These are phyloP conservation scores for Taurulus bubalis DNA, from an alignment of 2,113 vertebrate genomes.

Conservation along the genomic window DNA sequence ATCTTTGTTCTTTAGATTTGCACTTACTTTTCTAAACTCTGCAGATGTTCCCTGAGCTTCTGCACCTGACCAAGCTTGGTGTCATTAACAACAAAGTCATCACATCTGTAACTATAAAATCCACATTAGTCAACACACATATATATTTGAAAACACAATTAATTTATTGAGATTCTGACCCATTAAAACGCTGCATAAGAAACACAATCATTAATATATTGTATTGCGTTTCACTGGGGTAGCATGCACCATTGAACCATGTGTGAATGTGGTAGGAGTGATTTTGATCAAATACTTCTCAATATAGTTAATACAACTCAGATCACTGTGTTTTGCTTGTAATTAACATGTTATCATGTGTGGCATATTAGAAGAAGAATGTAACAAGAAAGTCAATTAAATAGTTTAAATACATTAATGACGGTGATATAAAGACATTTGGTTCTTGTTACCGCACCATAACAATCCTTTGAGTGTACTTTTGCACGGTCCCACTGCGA, in stretches of 20 bases:
- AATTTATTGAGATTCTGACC: neutral
- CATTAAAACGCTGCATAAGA: neutral
- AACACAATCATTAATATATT: neutral
- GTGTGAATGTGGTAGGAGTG: neutral
- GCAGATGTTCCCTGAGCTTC: constrained; percentile 96
- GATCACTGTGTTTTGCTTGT: neutral
- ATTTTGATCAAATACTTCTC: neutral
- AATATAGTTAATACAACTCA: neutral
- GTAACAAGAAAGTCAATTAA: neutral
- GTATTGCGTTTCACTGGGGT: neutral
- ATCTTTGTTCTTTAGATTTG: neutral
- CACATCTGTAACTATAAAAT: constrained; percentile 94
- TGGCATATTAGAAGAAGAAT: neutral
- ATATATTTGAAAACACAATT: neutral
- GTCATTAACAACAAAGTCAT: constrained; percentile 98
- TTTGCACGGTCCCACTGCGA: neutral
- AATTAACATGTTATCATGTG: constrained; percentile 8
- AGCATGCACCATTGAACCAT: neutral
- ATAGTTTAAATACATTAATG: neutral
- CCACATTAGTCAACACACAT: constrained; percentile 43
- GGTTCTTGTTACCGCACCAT: neutral
- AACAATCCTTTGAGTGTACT: neutral
- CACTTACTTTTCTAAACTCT: constrained; percentile 98
- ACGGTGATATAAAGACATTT: neutral
- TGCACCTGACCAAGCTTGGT: constrained; percentile 95